Conservation (phyloP, 2,888 invertebrate species). For the Sepioteuthis lessoniana region DNA sequence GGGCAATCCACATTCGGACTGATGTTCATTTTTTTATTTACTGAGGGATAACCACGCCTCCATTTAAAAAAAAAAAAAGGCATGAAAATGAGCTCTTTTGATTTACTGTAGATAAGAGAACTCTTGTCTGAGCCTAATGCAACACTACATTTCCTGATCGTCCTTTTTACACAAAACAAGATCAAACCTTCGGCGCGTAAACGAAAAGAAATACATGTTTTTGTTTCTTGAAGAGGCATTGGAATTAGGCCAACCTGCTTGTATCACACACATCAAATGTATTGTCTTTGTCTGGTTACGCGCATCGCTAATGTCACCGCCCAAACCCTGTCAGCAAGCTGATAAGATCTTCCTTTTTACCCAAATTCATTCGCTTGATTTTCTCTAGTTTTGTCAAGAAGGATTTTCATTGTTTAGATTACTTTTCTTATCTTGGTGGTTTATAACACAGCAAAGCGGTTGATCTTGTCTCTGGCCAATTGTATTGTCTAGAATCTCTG, state of each 20-base stretch:
- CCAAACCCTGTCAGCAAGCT: background rate
- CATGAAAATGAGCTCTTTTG: background rate
- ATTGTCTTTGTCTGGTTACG: background rate
- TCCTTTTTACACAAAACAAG: background rate
- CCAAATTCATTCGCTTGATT: background rate
- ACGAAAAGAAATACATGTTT: background rate
- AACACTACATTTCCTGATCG: background rate
- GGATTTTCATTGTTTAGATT: too few relatives aligned
- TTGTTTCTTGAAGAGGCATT: background rate
- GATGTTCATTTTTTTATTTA: too few relatives aligned
- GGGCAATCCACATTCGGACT: too few relatives aligned
- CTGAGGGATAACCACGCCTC: too few relatives aligned
- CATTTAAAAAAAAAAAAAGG: too few relatives aligned
- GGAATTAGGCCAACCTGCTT: too few relatives aligned
- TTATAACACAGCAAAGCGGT: too few relatives aligned
- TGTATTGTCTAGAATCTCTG: too few relatives aligned
- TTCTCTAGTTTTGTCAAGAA: background rate
- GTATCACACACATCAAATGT: background rate
- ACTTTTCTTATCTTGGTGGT: too few relatives aligned
- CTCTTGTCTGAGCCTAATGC: background rate
- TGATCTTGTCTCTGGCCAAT: too few relatives aligned
- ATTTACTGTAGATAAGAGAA: background rate
- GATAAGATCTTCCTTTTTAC: background rate
- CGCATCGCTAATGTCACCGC: background rate
- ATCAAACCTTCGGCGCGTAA: background rate